Base-by-base conservation (phyloP, 2,888 invertebrate species). In the Coenonympha glycerion region DNA sequence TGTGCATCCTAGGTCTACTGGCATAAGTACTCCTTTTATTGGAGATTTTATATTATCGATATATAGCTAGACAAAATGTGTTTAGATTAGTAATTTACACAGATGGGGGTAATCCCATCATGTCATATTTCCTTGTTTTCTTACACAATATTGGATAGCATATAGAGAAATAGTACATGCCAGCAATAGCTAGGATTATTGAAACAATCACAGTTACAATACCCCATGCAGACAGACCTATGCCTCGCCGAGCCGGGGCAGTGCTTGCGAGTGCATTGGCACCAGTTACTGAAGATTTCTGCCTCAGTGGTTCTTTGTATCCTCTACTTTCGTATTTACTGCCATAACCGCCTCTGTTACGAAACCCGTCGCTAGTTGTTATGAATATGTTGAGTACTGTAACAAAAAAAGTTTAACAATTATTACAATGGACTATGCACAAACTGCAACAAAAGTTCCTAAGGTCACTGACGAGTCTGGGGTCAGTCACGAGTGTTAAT, bases 221-320 rank as follows among this genome's bases (percentile, higher is more conserved):
- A 15, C 91, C 91, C 89, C 91, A 92, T 0, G 92, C 92, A 0
- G 91, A 90, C 26, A 91, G 76, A 3, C 88, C 88, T n/a, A 87
- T 59, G 11, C 87, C 85, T 65, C 69, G 69, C 30, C 78, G 66
- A 1, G 73, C 63, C 1, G 71, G 37, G 30, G 66, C 68, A 50
- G 79, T 74, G 4, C 70, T 60, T 2, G 78, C 68, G 8, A 42
- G 9, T 2, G 47, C 37, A 6, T 36, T 22, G 9, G 46, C 9
- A 33, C 48, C 21, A 6, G 2, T n/a, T 13, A 34, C 6, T 11
- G 31, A 33, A 1, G 47, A 31, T 37, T 59, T 59, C 3, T 71
- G 64, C 47, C 76, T 75, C 1, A 65, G 53, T 28, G 65, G 37
- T 68, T 58, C 68, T 15, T 56, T 53, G 26, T 65, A 65, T 24